Percentiles rank a stretch among this genome's conserved stretches.
phyloP scores from a whole-genome alignment of 92 coral and sea anemone species.

The Heteractis magnifica region DNA sequence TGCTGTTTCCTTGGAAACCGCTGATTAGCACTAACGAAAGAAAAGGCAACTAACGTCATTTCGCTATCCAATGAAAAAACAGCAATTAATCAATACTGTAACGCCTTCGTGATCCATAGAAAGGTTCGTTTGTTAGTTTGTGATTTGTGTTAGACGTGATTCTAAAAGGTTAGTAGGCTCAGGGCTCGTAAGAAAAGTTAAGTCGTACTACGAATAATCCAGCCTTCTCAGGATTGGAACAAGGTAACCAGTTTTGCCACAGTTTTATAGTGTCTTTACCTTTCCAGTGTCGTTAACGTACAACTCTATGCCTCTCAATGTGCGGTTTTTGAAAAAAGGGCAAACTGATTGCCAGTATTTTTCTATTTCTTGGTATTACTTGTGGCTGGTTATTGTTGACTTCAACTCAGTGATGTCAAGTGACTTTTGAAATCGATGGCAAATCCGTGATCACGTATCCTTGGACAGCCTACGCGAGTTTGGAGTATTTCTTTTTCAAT shows the following conservation, averaged over 20 bases:
- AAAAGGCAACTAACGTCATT: background rate
- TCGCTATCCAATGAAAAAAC: background rate
- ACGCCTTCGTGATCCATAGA: background rate
- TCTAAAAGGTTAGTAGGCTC: background rate
- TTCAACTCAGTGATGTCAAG: background rate
- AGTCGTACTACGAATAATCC: background rate
- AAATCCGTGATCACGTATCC: background rate
- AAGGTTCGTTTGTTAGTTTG: background rate
- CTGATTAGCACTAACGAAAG: conserved; percentile 13
- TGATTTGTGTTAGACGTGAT: background rate
- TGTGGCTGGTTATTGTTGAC: background rate
- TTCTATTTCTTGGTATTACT: background rate
- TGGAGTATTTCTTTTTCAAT: background rate
- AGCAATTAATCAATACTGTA: background rate
- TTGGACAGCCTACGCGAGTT: background rate
- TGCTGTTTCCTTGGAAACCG: conserved; percentile 7
- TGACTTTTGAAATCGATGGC: background rate
- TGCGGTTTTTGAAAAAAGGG: background rate
- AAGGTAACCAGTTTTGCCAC: background rate
- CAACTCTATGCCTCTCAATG: background rate
- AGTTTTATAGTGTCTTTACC: background rate
- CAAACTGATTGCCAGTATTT: background rate
- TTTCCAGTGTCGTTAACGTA: background rate
- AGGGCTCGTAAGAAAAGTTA: background rate
- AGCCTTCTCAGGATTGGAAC: background rate